These are phyloP conservation scores for Thymelicus acteon DNA, from an alignment of 2,888 invertebrate genomes.

Conservation along the genomic window DNA sequence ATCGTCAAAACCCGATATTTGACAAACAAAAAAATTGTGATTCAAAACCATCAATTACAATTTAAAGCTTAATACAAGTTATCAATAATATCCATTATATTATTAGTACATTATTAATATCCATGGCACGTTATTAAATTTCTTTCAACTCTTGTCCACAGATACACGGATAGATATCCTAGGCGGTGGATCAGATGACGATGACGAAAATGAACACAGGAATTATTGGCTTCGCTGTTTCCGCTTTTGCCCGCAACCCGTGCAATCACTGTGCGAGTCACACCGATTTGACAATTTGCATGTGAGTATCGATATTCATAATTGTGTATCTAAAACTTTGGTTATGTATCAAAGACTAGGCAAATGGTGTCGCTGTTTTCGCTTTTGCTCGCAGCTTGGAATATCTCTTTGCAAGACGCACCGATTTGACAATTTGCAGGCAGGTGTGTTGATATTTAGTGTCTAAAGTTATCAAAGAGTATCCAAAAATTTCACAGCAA, in stretches of 20 bases:
- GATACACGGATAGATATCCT: slow-evolving; percentile 49
- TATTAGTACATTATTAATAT: too few species aligned
- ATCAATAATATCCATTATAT: too few species aligned
- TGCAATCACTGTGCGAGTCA: slow-evolving; percentile 87
- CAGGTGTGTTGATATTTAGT: slow-evolving; percentile 69
- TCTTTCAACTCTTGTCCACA: slow-evolving; percentile 16
- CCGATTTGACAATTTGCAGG: slow-evolving; percentile 92
- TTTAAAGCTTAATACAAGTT: too few species aligned
- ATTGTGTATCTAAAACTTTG: too few species aligned
- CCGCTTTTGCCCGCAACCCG: slow-evolving; percentile 75
- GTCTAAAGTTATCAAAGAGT: too few species aligned
- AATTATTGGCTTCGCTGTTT: slow-evolving; percentile 74
- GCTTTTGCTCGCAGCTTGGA: slow-evolving; percentile 77
- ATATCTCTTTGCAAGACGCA: slow-evolving; percentile 88
- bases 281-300: slow-evolving; percentile 92
- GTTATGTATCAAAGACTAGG: too few species aligned
- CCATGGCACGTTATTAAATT: too few species aligned
- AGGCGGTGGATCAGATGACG: slow-evolving; percentile 46
- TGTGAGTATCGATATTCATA: slow-evolving; percentile 75
- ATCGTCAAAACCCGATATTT: too few species aligned
- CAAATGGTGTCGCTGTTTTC: slow-evolving; percentile 67
- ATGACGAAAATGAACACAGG: slow-evolving; percentile 49
- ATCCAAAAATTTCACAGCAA: too few species aligned
- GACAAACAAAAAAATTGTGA: too few species aligned
- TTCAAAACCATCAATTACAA: too few species aligned